phyloP scores from a whole-genome alignment of 2,797 vertebrate genomes.

The Gila robusta region DNA sequence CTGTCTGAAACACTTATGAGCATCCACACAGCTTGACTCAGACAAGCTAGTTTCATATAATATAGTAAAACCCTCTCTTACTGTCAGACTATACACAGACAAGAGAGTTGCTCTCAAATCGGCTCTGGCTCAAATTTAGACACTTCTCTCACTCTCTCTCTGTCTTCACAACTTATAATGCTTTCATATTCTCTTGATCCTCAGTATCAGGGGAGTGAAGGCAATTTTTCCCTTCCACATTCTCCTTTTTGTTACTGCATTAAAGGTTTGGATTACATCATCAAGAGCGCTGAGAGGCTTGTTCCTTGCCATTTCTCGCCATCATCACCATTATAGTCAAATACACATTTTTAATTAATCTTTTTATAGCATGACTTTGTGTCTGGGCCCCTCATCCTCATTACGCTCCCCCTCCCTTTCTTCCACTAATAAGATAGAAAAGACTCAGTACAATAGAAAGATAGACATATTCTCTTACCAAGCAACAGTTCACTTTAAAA shows the following conservation, averaged over 20 bases:
- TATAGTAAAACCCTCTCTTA: conserved; percentile 27
- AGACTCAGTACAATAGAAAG: conserved; percentile 41
- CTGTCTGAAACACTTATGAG: conserved; percentile 18
- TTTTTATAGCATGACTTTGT: conserved; percentile 73
- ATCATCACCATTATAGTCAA: conserved; percentile 61
- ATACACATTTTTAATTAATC: conserved; percentile 76
- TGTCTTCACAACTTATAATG: conserved; percentile 6
- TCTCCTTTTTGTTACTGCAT: conserved; percentile 59
- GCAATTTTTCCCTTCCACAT: conserved; percentile 29
- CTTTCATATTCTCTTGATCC: conserved; percentile 44
- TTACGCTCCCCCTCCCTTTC: conserved; percentile 33
- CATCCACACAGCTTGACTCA: conserved; percentile 33
- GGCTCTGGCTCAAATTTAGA: conserved; percentile 26
- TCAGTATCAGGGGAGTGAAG: conserved; percentile 46
- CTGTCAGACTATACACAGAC: conserved; percentile 36
- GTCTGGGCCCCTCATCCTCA: conserved; percentile 48
- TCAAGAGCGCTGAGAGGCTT: conserved; percentile 12
- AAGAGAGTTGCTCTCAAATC: conserved; percentile 8
- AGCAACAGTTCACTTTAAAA: background rate
- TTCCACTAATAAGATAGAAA: conserved; percentile 36
- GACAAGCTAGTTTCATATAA: conserved; percentile 37
- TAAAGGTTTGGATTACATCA: conserved; percentile 72
- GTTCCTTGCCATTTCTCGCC: conserved; percentile 43
- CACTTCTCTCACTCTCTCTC: background rate
- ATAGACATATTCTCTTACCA: conserved; percentile 33